Evolutionary conservation across 1,140 invertebrate species (phyloP).

Genomic region (Lepidurus packardi): DNA sequence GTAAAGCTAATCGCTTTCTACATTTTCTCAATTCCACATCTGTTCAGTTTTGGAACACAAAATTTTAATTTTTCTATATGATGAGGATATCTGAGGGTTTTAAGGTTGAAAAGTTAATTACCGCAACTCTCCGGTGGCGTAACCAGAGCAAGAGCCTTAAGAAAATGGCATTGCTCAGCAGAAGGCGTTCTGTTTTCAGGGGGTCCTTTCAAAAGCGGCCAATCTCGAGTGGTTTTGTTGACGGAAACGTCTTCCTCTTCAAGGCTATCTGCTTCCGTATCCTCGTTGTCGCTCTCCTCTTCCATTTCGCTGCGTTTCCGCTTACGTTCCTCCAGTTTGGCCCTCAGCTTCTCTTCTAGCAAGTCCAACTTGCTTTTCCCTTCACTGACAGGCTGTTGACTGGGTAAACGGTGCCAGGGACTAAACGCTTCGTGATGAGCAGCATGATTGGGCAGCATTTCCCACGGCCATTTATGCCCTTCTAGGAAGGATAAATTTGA

Average conservation of each 20-base stretch:
- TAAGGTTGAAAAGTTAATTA: slow-evolving; percentile 2
- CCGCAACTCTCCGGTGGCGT: slow-evolving; percentile 26
- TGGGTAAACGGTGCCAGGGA: background rate
- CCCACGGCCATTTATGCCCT: background rate
- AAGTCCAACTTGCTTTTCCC: slow-evolving; percentile 9
- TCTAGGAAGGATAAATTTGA: background rate
- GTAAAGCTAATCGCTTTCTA: slow-evolving; percentile 11
- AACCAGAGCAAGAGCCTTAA: slow-evolving; percentile 24
- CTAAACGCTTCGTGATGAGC: slow-evolving; percentile 9
- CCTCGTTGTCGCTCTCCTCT: slow-evolving; percentile 30
- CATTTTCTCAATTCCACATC: slow-evolving; percentile 22
- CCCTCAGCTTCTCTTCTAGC: background rate
- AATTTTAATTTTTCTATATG: background rate
- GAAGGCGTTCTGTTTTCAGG: background rate
- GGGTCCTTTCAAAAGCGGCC: background rate
- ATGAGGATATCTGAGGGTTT: background rate
- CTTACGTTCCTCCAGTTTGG: background rate
- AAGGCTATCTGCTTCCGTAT: slow-evolving; percentile 13
- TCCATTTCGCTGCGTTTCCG: slow-evolving; percentile 17
- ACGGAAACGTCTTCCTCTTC: background rate
- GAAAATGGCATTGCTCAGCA: slow-evolving; percentile 25
- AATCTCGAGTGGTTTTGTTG: background rate
- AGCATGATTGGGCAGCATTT: slow-evolving; percentile 3
- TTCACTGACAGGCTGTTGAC: background rate
- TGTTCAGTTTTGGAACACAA: background rate